Evolutionary conservation across 2,113 vertebrate genomes (phyloP), one percentile per base, ranked within the genome.

Genomic region (Tenrec ecaudatus): DNA sequence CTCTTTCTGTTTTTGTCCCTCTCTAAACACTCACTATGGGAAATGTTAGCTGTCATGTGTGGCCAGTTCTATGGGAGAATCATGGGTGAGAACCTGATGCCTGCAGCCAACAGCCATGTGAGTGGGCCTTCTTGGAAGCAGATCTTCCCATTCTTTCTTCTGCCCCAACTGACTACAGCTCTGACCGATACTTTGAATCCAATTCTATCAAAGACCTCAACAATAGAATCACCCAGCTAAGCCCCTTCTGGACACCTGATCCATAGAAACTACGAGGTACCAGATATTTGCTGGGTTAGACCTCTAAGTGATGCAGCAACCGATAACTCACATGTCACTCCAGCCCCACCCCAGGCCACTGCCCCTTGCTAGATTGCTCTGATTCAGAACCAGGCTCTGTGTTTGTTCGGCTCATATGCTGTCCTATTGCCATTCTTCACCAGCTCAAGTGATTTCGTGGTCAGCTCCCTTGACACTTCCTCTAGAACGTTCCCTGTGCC

Each of bases 221-320:
- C 88, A 62, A 40, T 33, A 85, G 86, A 82, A 89, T 86, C 33
- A 88, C 16, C 43, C 27, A 88, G 38, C 31, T 43, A 80, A 87
- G 58, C 14, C 36, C 69, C 19, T 77, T 25, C n/a, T 82, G 43
- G 43, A 80, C n/a, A 91, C 25, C 64, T 14, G 19, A 60, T 43
- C n/a, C 33, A 69, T 25, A 81, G 27, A 91, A 77, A 82, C 76
- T 16, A 27, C 43, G 29, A 85, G 47, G 40, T 69, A 75, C 62
- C 38, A 76, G 47, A 77, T 71, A 3, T 75, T n/a, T 87, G 27
- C 29, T 88, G 58, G 58, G 31, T 88, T 71, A 33, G 73, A 27
- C 9, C 78, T n/a, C n/a, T n/a, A n/a, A n/a, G n/a, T 60, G 31
- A 77, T 2, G 4, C 6, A 83, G 57, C 22, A 92, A 87, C 20